Conservation (phyloP, 2,888 invertebrate species). For the Ormyrus labotus region DNA sequence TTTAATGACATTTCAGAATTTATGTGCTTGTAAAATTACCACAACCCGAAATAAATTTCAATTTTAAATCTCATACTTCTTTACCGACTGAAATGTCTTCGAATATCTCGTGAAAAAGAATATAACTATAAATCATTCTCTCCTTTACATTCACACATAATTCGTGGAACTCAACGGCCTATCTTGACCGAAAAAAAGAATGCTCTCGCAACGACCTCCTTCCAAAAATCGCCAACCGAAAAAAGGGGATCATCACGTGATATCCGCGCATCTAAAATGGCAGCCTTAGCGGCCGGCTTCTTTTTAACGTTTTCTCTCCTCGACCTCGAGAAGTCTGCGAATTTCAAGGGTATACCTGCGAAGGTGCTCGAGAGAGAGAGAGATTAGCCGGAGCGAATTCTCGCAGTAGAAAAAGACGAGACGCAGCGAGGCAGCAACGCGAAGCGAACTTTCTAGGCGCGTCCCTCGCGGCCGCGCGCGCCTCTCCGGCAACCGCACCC, state of each 20-base stretch:
- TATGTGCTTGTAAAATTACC: no score
- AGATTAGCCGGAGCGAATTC: neutral
- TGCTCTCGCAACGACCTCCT: neutral
- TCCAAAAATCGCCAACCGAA: conserved; percentile 18
- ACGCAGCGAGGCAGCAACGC: conserved; percentile 6
- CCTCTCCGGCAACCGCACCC: conserved; percentile 70
- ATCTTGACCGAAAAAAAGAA: no score
- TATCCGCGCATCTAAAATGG: conserved; percentile 35
- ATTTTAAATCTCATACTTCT: no score
- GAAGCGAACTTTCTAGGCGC: conserved; percentile 62
- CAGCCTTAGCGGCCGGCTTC: conserved; percentile 39
- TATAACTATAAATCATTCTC: neutral
- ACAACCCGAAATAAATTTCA: no score
- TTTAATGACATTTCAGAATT: neutral
- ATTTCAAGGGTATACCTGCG: conserved; percentile 13
- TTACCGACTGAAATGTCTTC: neutral
- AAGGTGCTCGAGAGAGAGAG: neutral
- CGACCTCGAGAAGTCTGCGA: neutral
- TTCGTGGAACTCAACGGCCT: no score
- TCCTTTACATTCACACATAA: neutral
- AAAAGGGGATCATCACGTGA: conserved; percentile 19
- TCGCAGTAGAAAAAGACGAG: neutral
- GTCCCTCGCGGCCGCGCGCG: conserved; percentile 55
- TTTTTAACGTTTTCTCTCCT: neutral
- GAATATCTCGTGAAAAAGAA: conserved; percentile 6